Evolutionary conservation across 2,113 vertebrate species (phyloP).

Genomic region (Xerus inauris): DNA sequence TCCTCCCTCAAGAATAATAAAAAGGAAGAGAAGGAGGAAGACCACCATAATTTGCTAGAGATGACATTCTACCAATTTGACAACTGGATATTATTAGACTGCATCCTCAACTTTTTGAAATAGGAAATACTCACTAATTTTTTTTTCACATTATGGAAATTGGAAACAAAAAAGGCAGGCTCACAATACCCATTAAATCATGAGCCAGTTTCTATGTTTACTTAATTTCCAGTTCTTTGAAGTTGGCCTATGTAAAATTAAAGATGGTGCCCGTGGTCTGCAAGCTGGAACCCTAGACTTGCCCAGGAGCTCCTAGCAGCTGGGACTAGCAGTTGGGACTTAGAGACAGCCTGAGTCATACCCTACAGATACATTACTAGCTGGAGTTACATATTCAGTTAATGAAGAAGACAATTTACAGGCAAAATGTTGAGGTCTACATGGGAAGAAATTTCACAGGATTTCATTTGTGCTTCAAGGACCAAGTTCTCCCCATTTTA

Average conservation of each 20-base stretch:
- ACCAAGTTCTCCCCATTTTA: not conserved
- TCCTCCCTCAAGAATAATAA: not conserved
- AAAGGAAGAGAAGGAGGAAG: no score
- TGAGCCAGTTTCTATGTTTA: not conserved
- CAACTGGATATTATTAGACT: not conserved
- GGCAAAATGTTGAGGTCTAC: not conserved
- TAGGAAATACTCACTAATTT: not conserved
- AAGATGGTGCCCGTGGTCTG: fast-evolving
- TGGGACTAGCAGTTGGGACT: not conserved
- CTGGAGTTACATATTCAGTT: not conserved
- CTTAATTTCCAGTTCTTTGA: not conserved
- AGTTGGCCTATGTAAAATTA: not conserved
- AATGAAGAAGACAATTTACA: not conserved
- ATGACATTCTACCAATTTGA: not conserved
- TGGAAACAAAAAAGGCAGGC: not conserved
- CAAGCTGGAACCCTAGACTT: not conserved
- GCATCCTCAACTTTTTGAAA: not conserved
- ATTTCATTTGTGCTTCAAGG: not conserved
- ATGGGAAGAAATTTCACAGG: not conserved
- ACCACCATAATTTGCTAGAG: not conserved
- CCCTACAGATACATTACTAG: not conserved
- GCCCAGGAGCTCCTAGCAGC: not conserved
- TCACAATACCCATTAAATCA: no score
- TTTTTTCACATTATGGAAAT: not conserved
- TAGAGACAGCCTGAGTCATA: not conserved